A percentile compares a stretch with the other conserved stretches of the same genome.
Evolutionary conservation across 2,113 vertebrate genomes (phyloP).

Genomic region (Herpetotheres cachinnans): DNA sequence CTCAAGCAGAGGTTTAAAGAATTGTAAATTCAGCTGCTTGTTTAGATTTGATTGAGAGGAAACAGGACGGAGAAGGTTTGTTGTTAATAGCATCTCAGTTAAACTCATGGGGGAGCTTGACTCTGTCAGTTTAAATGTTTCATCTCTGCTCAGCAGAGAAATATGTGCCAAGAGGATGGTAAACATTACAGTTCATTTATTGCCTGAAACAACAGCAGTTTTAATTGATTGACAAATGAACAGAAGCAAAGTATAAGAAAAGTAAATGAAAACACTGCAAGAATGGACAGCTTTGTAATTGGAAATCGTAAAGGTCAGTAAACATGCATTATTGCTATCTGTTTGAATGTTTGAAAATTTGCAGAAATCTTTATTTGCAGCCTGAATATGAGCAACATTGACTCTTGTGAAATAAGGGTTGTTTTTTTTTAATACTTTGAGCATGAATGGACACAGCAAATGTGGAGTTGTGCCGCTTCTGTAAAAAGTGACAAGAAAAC

Average conservation of each 20-base stretch:
- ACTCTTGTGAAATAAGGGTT: background rate
- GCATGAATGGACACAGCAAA: background rate
- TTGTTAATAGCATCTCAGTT: background rate
- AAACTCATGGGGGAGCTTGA: background rate
- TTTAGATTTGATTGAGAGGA: background rate
- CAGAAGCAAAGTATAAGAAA: background rate
- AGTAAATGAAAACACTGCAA: background rate
- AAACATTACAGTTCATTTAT: background rate
- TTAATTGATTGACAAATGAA: conserved; percentile 5
- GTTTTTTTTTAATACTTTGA: background rate
- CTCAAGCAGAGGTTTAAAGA: background rate
- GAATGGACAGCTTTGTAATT: conserved; percentile 7
- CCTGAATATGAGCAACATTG: background rate
- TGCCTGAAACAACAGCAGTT: background rate
- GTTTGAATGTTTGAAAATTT: background rate
- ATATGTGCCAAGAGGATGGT: background rate
- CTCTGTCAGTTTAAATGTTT: background rate
- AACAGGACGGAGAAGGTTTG: background rate
- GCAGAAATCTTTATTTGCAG: background rate
- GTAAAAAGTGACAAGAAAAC: background rate
- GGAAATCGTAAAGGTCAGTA: background rate
- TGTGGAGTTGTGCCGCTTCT: background rate
- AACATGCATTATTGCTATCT: background rate
- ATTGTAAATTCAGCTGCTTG: background rate
- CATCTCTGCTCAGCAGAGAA: background rate